phyloP scores from a whole-genome alignment of 2,888 invertebrate species.

The Aleiodes alternator region DNA sequence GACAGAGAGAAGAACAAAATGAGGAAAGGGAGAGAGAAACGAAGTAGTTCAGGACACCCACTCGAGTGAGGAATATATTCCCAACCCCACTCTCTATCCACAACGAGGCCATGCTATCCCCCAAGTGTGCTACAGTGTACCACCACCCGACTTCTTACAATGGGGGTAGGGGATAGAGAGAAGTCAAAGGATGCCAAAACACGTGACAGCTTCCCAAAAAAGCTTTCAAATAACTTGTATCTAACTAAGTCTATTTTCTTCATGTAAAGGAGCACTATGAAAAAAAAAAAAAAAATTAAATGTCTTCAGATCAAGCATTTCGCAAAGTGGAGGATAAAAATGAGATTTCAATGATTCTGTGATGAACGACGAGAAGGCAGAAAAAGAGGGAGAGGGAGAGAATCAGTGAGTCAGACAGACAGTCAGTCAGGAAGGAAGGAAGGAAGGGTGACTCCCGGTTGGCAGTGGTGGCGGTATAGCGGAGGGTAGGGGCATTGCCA shows the following conservation, averaged over 20 bases:
- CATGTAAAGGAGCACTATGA: no score
- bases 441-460: constrained; percentile 55
- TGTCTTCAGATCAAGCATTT: no score
- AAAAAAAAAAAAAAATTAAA: no score
- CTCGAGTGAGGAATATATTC: background rate
- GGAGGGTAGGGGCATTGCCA: constrained; percentile 67
- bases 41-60: constrained; percentile 29
- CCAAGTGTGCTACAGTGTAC: constrained; percentile 55
- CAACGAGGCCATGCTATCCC: constrained; percentile 60
- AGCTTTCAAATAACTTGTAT: no score
- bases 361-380: constrained; percentile 27
- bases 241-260: no score
- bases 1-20: constrained; percentile 31
- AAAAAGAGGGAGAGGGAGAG: background rate
- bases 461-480: constrained; percentile 49
- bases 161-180: constrained; percentile 36
- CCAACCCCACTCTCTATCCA: background rate
- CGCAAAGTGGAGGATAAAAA: no score
- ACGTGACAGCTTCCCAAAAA: background rate
- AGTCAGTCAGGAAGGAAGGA: constrained; percentile 48
- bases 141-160: constrained; percentile 24
- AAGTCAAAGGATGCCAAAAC: constrained; percentile 25
- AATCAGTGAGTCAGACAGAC: no score
- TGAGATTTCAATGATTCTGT: no score
- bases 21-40: constrained; percentile 21